Percentiles rank a stretch among this genome's conserved stretches.
Conservation (phyloP, 2,888 invertebrate genomes). For the Cactoblastis cactorum region DNA sequence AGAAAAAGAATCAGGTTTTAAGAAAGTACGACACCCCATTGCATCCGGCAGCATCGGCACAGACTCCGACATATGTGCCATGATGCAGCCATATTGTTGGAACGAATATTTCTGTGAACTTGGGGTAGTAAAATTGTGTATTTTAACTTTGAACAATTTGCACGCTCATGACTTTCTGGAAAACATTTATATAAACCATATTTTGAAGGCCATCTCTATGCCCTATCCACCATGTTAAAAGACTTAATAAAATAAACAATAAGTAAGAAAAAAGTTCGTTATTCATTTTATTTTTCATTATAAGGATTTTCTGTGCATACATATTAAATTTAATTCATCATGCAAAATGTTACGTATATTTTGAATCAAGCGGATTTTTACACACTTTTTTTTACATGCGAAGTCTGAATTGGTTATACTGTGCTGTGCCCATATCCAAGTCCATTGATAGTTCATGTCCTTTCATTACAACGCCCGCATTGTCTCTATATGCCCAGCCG, state of each 20-base stretch:
- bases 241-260: too few species aligned
- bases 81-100: neutral
- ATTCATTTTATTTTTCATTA: too few species aligned
- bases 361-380: too few species aligned
- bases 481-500: neutral
- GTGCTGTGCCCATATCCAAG: too few species aligned
- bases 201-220: neutral
- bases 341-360: too few species aligned
- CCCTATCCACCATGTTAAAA: too few species aligned
- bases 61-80: neutral
- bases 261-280: too few species aligned
- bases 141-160: neutral
- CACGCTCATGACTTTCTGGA: neutral
- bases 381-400: too few species aligned
- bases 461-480: neutral
- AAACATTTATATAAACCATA: neutral
- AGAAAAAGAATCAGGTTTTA: neutral
- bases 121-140: neutral
- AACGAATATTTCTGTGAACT: neutral
- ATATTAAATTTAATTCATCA: too few species aligned
- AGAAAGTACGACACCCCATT: constrained; percentile 3
- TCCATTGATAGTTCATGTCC: too few species aligned
- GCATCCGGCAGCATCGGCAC: constrained; percentile 1
- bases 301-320: too few species aligned
- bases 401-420: too few species aligned